phyloP scores from a whole-genome alignment of 2,113 vertebrate species.

The Chinchilla lanigera region DNA sequence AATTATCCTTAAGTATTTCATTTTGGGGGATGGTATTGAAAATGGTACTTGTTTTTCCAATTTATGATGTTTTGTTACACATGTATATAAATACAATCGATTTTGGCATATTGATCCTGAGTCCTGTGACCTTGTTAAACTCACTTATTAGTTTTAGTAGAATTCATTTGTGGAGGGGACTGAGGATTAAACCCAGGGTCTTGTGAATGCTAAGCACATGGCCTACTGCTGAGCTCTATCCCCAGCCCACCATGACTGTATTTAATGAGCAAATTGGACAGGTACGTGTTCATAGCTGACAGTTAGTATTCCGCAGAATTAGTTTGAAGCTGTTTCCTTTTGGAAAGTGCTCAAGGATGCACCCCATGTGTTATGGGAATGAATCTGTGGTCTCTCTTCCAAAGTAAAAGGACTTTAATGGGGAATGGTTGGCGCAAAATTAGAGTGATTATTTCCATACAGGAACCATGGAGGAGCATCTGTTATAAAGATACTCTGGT shows the following conservation, averaged over 20 bases:
- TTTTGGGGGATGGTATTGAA: not conserved
- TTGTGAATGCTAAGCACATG: not conserved
- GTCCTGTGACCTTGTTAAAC: not conserved
- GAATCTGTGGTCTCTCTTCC: not conserved
- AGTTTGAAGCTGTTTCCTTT: not conserved
- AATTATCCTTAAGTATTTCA: not conserved
- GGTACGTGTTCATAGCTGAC: not conserved
- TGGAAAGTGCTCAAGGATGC: not conserved
- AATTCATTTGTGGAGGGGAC: not conserved
- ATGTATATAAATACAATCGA: slow-evolving; percentile 27
- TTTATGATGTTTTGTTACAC: slow-evolving; percentile 20
- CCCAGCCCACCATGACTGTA: not conserved
- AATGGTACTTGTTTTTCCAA: not conserved
- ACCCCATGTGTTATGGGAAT: not conserved
- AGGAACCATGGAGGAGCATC: not conserved
- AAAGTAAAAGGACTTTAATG: slow-evolving; percentile 24
- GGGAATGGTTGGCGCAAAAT: not conserved
- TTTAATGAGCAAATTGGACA: slow-evolving; percentile 14
- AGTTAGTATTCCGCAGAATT: not conserved
- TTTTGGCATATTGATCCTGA: slow-evolving; percentile 63
- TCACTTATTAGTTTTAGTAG: slow-evolving; percentile 46
- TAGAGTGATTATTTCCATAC: not conserved
- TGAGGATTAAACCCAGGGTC: not conserved
- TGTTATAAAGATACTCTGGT: not conserved
- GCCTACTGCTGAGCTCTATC: not conserved